Evolutionary conservation across 2,113 vertebrate genomes (phyloP).

Genomic region (Argyrosomus japonicus): DNA sequence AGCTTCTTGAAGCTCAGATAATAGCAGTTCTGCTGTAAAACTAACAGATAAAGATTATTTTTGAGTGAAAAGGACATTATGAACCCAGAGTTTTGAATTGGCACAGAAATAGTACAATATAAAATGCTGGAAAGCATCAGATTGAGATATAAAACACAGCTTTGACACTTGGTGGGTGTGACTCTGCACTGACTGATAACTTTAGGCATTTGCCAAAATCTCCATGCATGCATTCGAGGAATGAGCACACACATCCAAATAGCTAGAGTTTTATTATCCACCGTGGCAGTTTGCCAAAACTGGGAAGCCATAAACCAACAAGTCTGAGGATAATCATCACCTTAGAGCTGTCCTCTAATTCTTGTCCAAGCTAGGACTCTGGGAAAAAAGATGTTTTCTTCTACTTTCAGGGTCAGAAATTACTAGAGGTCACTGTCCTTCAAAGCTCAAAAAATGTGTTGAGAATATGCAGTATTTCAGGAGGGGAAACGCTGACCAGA

Average conservation of each 20-base stretch:
- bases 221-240: constrained; percentile 34
- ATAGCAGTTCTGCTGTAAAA: constrained; percentile 29
- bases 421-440: neutral
- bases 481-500: neutral
- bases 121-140: constrained; percentile 11
- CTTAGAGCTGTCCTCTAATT: neutral
- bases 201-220: constrained; percentile 31
- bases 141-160: constrained; percentile 23
- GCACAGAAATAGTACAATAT: constrained; percentile 5
- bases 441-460: neutral
- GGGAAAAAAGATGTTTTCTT: neutral
- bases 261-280: constrained; percentile 27
- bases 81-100: constrained; percentile 18
- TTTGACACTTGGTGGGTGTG: constrained; percentile 23
- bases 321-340: constrained; percentile 4
- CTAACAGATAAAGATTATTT: constrained; percentile 42
- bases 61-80: constrained; percentile 36
- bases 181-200: constrained; percentile 11
- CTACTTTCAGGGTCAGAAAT: constrained; percentile 1
- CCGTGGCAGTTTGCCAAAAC: constrained; percentile 6
- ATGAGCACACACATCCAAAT: constrained; percentile 31
- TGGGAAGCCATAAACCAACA: constrained; percentile 28
- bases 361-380: constrained; percentile 1
- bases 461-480: neutral
- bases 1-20: constrained; percentile 49